A percentile compares a stretch with the other conserved stretches of the same genome.
Conservation (phyloP, 2,113 vertebrate species). For the Percopsis transmontana region DNA sequence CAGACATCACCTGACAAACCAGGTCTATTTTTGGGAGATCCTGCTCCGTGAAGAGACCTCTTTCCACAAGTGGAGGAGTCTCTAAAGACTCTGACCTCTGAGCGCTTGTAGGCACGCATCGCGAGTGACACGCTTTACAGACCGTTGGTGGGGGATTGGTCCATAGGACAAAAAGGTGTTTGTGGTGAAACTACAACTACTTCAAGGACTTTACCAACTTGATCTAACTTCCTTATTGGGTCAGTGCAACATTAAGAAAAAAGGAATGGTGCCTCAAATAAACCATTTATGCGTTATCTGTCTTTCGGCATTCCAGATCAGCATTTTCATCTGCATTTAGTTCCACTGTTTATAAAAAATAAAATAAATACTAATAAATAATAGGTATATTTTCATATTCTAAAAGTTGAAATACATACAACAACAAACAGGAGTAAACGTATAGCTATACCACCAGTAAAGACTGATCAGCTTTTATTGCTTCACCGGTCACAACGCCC, state of each 20-base stretch:
- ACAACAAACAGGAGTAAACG: too few relatives aligned
- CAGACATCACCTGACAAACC: slow-evolving; percentile 48
- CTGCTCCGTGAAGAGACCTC: slow-evolving; percentile 8
- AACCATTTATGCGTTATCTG: slow-evolving; percentile 57
- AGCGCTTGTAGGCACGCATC: slow-evolving; percentile 11
- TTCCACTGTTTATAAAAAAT: too few relatives aligned
- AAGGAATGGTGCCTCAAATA: slow-evolving; percentile 42
- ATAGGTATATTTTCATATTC: too few relatives aligned
- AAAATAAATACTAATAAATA: too few relatives aligned
- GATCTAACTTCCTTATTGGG: slow-evolving; percentile 45
- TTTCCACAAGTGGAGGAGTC: slow-evolving; percentile 8
- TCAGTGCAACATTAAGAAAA: slow-evolving; percentile 35
- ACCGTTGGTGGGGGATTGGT: slow-evolving; percentile 13
- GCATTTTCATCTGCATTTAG: too few relatives aligned
- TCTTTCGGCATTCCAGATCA: background rate
- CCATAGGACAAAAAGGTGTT: slow-evolving; percentile 7
- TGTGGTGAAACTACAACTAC: slow-evolving; percentile 14
- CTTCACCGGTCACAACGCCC: too few relatives aligned
- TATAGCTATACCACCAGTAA: too few relatives aligned
- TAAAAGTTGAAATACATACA: too few relatives aligned
- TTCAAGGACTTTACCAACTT: slow-evolving; percentile 38
- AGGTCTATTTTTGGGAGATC: slow-evolving; percentile 50
- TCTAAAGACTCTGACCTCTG: slow-evolving; percentile 40
- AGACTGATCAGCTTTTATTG: too few relatives aligned
- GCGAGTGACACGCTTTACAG: background rate